A percentile compares a stretch with the other conserved stretches of the same genome.
phyloP scores from a whole-genome alignment of 2,797 vertebrate species.

The Darevskia nairensis region DNA sequence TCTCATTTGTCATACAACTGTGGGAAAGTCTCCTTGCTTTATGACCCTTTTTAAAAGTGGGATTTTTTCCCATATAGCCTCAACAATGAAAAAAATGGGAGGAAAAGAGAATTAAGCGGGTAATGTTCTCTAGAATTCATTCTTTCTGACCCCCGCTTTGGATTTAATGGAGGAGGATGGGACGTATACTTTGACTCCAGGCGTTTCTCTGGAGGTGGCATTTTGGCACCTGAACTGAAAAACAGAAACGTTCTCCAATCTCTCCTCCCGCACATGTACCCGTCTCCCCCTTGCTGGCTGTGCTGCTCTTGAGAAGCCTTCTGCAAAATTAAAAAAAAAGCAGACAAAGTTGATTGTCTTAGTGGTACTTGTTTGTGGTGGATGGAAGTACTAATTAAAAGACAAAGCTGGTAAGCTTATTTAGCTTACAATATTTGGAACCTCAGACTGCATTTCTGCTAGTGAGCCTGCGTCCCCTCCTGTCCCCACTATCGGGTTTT shows the following conservation, averaged over 20 bases:
- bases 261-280: too few species aligned
- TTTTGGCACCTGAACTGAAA: background rate
- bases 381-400: background rate
- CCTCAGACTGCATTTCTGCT: background rate
- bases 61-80: background rate
- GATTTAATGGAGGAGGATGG: background rate
- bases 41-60: background rate
- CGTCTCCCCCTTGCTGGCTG: background rate
- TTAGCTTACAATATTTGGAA: background rate
- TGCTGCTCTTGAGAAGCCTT: background rate
- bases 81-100: background rate
- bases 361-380: background rate
- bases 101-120: background rate
- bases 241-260: background rate
- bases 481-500: background rate
- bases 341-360: background rate
- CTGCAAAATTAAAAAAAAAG: constrained; percentile 4
- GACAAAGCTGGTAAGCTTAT: background rate
- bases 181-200: background rate
- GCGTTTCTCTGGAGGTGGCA: background rate
- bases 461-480: background rate
- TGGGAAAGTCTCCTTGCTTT: constrained; percentile 20
- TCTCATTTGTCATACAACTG: constrained; percentile 23
- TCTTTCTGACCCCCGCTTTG: background rate
- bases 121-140: background rate